A percentile compares a stretch with the other conserved stretches of the same genome.
Conservation (phyloP, 2,113 vertebrate species). For the Atrichornis clamosus region DNA sequence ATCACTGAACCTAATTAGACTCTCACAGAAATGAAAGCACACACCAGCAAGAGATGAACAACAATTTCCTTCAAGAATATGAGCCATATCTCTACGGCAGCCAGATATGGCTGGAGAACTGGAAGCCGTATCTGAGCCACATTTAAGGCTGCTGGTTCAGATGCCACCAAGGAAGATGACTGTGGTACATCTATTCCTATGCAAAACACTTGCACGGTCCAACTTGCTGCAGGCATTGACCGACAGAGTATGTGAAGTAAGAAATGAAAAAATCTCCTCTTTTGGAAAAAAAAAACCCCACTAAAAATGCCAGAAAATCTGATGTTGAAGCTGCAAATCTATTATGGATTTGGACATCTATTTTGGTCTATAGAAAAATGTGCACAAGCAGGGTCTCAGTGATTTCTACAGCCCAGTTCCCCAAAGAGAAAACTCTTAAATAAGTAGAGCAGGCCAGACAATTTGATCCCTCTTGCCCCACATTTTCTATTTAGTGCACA, state of each 20-base stretch:
- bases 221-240: background rate
- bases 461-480: background rate
- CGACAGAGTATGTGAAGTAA: background rate
- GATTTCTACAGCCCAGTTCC: background rate
- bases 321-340: background rate
- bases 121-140: accelerated
- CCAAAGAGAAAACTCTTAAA: background rate
- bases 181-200: background rate
- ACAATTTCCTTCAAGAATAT: background rate
- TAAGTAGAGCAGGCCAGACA: background rate
- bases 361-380: background rate
- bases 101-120: background rate
- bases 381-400: too few species aligned
- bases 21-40: background rate
- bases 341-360: accelerated
- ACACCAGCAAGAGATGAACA: background rate
- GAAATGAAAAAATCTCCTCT: background rate
- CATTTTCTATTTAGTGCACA: background rate
- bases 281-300: background rate
- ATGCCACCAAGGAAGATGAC: background rate
- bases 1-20: constrained; percentile 34
- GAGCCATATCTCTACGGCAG: accelerated
- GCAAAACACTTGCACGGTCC: accelerated
- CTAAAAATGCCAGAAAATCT: background rate
- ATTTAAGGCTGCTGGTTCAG: background rate